Evolutionary conservation across 2,888 invertebrate species (phyloP).

Genomic region (Strigamia maritima): DNA sequence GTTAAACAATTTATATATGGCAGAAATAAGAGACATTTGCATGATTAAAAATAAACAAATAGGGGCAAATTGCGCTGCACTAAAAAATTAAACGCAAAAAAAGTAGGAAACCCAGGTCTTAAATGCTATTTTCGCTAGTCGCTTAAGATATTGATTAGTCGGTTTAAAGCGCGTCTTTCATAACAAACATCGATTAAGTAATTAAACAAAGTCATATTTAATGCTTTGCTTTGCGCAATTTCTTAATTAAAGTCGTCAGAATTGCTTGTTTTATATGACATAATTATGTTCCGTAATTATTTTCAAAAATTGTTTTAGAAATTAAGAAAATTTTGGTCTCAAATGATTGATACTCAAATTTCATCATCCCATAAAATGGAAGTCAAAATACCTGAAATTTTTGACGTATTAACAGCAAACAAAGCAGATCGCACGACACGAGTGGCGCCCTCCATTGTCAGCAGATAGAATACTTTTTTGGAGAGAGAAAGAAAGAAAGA

Average conservation of each 20-base stretch:
- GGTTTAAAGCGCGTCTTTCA: not conserved
- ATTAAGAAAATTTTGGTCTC: not conserved
- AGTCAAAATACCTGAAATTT: not conserved
- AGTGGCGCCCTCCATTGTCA: not conserved
- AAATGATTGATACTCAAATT: no score
- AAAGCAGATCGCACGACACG: not conserved
- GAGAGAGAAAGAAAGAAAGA: not conserved
- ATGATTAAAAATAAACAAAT: not conserved
- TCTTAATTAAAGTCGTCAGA: not conserved
- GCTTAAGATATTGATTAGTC: not conserved
- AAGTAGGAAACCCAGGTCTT: not conserved
- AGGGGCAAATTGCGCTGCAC: not conserved
- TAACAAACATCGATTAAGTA: slow-evolving; percentile 5
- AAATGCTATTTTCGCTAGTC: not conserved
- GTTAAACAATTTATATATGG: not conserved
- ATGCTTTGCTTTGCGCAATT: not conserved
- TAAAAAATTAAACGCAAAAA: not conserved
- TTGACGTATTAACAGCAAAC: not conserved
- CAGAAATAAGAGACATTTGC: not conserved
- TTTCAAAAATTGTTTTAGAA: not conserved
- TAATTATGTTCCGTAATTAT: not conserved
- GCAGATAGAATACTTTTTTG: not conserved
- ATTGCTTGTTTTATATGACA: not conserved
- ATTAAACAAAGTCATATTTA: slow-evolving; percentile 2
- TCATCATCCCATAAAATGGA: no score